Percentiles rank a stretch among this genome's conserved stretches.
phyloP scores from a whole-genome alignment of 2,113 vertebrate genomes.

The Amblyornis subalaris region DNA sequence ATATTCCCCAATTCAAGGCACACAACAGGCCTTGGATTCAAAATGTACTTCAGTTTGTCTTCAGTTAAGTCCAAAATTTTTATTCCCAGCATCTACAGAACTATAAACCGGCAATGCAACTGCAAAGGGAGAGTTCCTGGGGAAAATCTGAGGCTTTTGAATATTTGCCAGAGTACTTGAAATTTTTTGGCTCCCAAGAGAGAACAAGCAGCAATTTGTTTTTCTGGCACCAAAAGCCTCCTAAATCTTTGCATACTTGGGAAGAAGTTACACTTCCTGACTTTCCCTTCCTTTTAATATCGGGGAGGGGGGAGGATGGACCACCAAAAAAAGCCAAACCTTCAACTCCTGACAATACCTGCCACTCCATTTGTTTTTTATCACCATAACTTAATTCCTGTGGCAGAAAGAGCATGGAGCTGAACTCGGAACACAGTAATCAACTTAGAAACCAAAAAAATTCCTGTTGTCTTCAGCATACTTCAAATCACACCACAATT shows the following conservation, averaged over 20 bases:
- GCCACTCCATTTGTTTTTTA: not conserved
- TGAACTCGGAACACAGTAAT: not conserved
- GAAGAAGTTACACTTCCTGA: not conserved
- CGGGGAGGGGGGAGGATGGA: no score
- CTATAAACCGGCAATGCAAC: not conserved
- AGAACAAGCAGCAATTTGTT: conserved; percentile 39
- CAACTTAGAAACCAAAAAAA: not conserved
- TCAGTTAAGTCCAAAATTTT: not conserved
- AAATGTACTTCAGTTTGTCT: not conserved
- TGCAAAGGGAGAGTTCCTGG: not conserved
- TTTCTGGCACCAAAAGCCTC: not conserved
- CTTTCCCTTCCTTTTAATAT: not conserved
- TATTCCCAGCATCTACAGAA: conserved; percentile 10
- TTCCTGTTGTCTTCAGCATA: not conserved
- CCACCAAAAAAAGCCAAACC: not conserved
- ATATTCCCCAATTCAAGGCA: not conserved
- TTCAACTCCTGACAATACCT: not conserved
- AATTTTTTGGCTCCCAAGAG: conserved; percentile 30
- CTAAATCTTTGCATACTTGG: not conserved
- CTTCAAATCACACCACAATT: not conserved
- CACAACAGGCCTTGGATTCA: not conserved
- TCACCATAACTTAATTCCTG: not conserved
- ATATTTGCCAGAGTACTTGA: not conserved
- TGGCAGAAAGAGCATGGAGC: not conserved
- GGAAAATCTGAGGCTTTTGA: conserved; percentile 27